phyloP scores from a whole-genome alignment of 2,797 vertebrate species.

The Gallinago nigripennis region DNA sequence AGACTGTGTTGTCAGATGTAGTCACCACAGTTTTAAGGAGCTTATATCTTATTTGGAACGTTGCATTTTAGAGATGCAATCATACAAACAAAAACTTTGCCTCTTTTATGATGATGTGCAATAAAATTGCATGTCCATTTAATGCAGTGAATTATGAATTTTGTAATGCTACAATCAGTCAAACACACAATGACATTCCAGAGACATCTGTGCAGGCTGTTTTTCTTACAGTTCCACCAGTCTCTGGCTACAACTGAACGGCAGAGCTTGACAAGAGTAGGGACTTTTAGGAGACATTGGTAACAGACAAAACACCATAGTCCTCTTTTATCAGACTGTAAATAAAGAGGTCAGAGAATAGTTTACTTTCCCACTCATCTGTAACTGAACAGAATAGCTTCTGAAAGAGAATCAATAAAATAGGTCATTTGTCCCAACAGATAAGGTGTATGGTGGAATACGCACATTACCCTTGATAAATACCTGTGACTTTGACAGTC shows the following conservation, averaged over 20 bases:
- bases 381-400: conserved; percentile 33
- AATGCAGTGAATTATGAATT: background rate
- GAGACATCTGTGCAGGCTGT: background rate
- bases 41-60: background rate
- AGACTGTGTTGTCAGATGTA: background rate
- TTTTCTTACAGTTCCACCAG: background rate
- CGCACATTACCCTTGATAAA: conserved; percentile 23
- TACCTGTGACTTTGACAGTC: background rate
- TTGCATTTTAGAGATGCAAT: background rate
- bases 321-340: conserved; percentile 1
- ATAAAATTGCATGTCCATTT: background rate
- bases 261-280: background rate
- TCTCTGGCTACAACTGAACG: background rate
- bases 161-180: background rate
- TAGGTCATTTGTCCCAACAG: conserved; percentile 51
- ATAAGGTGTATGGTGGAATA: background rate
- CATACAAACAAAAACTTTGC: background rate
- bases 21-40: background rate
- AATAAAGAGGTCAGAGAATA: conserved; percentile 48
- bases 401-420: conserved; percentile 39
- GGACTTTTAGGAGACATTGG: background rate
- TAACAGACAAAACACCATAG: background rate
- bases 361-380: conserved; percentile 34
- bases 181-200: background rate
- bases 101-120: background rate